A percentile compares a stretch with the other conserved stretches of the same genome.
These are phyloP conservation scores for Imbricaverruca yamaguchii DNA, from an alignment of 2,888 invertebrate species.

Conservation along the genomic window DNA sequence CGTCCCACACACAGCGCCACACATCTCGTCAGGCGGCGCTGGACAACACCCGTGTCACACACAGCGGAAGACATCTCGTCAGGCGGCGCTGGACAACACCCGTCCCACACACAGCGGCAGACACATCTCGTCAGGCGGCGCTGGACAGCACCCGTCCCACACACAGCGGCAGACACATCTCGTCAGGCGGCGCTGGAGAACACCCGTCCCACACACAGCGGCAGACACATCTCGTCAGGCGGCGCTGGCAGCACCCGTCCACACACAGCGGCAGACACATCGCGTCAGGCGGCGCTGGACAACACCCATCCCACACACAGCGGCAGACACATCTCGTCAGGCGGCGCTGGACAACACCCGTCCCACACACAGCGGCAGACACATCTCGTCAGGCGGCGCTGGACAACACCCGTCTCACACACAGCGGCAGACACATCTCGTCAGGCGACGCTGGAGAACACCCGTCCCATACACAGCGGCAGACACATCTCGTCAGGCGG, in stretches of 20 bases:
- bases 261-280: background rate
- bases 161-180: background rate
- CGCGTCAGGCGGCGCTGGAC: slow-evolving; percentile 33
- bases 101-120: no score
- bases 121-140: no score
- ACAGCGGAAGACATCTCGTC: slow-evolving; percentile 20
- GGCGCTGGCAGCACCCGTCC: background rate
- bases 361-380: background rate
- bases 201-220: no score
- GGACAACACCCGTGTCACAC: background rate
- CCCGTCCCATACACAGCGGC: background rate
- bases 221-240: no score
- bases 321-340: no score
- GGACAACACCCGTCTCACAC: slow-evolving; percentile 14
- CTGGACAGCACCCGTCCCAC: background rate
- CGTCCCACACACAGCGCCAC: no score
- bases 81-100: slow-evolving; percentile 32
- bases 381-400: slow-evolving; percentile 33
- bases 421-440: no score
- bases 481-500: slow-evolving; percentile 32
- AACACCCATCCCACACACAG: background rate
- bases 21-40: no score
- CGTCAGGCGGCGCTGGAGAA: slow-evolving; percentile 33
- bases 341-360: no score
- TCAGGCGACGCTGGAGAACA: no score